Evolutionary conservation across 2,113 vertebrate species (phyloP).

Genomic region (Mobula hypostoma): DNA sequence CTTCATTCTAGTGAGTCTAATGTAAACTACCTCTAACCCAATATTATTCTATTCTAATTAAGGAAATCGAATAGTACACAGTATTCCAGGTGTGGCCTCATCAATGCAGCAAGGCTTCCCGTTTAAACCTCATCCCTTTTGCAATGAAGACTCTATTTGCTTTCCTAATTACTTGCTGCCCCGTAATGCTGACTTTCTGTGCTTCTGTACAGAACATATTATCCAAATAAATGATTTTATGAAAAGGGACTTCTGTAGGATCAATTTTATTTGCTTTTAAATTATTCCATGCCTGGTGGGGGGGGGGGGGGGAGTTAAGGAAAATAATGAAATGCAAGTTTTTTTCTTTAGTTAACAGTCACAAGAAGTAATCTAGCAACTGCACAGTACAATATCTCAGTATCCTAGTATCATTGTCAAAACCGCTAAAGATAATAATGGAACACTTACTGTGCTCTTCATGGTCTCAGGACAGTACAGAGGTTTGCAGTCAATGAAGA

Average conservation of each 20-base stretch:
- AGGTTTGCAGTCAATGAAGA: background rate
- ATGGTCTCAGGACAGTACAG: background rate
- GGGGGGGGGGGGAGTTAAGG: background rate
- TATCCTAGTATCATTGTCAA: background rate
- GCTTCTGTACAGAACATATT: background rate
- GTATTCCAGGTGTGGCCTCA: too few species aligned
- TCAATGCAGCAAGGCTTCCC: too few species aligned
- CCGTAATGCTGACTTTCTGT: too few species aligned
- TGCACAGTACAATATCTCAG: background rate
- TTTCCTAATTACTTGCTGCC: too few species aligned
- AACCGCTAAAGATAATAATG: background rate
- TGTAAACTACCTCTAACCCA: too few species aligned
- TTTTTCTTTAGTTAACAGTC: background rate
- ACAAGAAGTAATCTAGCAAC: background rate
- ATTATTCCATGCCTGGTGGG: slow-evolving; percentile 11
- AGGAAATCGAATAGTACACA: too few species aligned
- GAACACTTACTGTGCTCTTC: background rate
- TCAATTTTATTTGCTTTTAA: slow-evolving; percentile 8
- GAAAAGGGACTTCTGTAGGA: background rate
- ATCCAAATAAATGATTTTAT: background rate
- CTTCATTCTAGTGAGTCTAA: too few species aligned
- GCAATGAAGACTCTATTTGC: too few species aligned
- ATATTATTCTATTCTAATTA: too few species aligned
- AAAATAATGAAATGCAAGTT: background rate
- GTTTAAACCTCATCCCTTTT: too few species aligned